Percentiles rank a stretch among this genome's conserved stretches.
Evolutionary conservation across 1,140 invertebrate species (phyloP).

Genomic region (Zaprionus camerounensis): DNA sequence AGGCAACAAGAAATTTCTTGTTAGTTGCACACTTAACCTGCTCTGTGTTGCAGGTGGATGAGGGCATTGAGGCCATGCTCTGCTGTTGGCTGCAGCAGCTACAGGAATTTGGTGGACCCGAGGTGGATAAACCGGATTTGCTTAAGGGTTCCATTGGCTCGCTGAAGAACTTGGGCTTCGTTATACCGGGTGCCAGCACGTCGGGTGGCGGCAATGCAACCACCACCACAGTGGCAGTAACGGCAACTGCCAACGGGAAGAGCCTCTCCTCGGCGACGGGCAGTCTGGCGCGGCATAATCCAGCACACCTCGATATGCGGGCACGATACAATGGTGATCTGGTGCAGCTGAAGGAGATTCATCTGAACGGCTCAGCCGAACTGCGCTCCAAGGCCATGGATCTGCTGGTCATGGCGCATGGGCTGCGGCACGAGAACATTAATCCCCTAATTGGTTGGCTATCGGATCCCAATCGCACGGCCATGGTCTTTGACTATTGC

Average conservation of each 20-base stretch:
- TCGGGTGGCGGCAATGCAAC: constrained; percentile 32
- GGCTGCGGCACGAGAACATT: constrained; percentile 94
- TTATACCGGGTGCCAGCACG: constrained; percentile 78
- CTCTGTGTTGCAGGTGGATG: constrained; percentile 87
- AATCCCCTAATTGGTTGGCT: constrained; percentile 92
- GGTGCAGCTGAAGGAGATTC: constrained; percentile 91
- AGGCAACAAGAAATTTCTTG: constrained; percentile 54
- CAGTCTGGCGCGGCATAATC: constrained; percentile 87
- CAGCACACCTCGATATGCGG: constrained; percentile 88
- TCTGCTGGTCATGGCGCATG: constrained; percentile 91
- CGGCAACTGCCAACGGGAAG: constrained; percentile 63
- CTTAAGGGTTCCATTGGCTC: constrained; percentile 91
- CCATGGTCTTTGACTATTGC: constrained; percentile 92
- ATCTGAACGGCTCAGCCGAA: constrained; percentile 87
- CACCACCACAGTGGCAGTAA: constrained; percentile 85
- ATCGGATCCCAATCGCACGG: constrained; percentile 88
- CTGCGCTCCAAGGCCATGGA: constrained; percentile 92
- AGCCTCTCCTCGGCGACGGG: constrained; percentile 85
- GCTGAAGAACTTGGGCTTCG: constrained; percentile 85
- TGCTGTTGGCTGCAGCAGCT: constrained; percentile 92
- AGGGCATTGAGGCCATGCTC: constrained; percentile 92
- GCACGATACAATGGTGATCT: constrained; percentile 94
- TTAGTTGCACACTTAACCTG: neutral
- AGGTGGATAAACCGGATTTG: constrained; percentile 92
- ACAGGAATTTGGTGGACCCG: constrained; percentile 91